These are phyloP conservation scores for Tethya wilhelma DNA, from an alignment of 37 sponge, comb jelly and placozoan genomes.

Conservation along the genomic window DNA sequence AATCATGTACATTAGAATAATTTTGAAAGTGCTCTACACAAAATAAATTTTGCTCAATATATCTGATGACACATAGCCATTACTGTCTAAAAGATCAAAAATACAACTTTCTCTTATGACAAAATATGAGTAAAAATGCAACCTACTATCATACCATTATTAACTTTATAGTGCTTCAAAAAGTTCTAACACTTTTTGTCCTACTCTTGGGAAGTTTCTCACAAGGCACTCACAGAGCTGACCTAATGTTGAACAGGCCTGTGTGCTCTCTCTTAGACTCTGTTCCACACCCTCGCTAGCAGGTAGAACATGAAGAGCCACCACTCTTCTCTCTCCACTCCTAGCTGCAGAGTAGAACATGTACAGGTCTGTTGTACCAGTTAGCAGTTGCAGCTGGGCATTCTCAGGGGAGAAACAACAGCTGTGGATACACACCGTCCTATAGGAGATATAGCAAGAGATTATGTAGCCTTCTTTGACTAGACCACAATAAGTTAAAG, in stretches of 20 bases:
- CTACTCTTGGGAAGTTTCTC: slow-evolving; percentile 10
- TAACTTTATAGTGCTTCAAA: neutral
- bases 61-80: too few relatives aligned
- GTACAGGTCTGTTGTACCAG: slow-evolving; percentile 2
- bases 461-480: neutral
- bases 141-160: too few relatives aligned
- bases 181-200: neutral
- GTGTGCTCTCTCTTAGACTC: slow-evolving; percentile 24
- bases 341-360: slow-evolving; percentile 73
- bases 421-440: slow-evolving; percentile 80
- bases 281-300: slow-evolving; percentile 25
- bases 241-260: slow-evolving; percentile 19
- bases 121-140: too few relatives aligned
- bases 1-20: too few relatives aligned
- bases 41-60: too few relatives aligned
- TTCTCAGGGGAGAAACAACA: slow-evolving; percentile 82
- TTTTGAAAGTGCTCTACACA: too few relatives aligned
- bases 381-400: slow-evolving; percentile 64
- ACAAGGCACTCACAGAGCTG: slow-evolving; percentile 19
- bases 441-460: slow-evolving; percentile 1
- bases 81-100: too few relatives aligned
- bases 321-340: slow-evolving; percentile 43
- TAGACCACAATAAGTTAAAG: neutral
- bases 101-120: too few relatives aligned
- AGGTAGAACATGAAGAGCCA: slow-evolving; percentile 62